Evolutionary conservation across 2,888 invertebrate species (phyloP), one percentile per base, ranked within the genome.

Genomic region (Bombylius major): DNA sequence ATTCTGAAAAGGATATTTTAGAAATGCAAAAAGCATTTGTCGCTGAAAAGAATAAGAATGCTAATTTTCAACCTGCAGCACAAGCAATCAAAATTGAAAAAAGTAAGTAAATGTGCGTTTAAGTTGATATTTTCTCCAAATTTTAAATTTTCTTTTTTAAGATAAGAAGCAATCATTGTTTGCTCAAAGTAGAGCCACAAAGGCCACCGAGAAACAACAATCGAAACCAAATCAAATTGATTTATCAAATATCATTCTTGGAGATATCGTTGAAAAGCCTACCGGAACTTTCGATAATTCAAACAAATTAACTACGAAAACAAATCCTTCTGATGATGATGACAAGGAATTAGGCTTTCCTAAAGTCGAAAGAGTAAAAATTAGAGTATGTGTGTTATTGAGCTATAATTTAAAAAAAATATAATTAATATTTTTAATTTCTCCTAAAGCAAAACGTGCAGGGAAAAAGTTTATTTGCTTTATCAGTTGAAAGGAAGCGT

Each of bases 1-100:
- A 89, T 68, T 79, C 77, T 47, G 88, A 89, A 64, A 83, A 86
- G 14, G 88, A 89, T 66, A 77, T 89, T 45, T 73, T 89, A 31
- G 79, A 78, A 56, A 81, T 87, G 79, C 87, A 89, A 68, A 80
- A 83, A 63, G 83, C 85, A 61, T 89, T 84, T 67, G 68, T 83
- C 31, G 75, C 69, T 47, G 77, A 82, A 61, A 79, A 78, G 59
- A 67, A 69, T 11, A 77, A 78, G 58, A 79, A 80, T 62, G 76
- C 77, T 34, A 73, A 74, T 51, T 70, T 81, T 54, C 75, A 79
- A 58, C 81, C 85, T 4, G 79, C 87, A 0, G 86, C 84, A 0
- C 80, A 80, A 65, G 77, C 58, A 75, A 79, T 70, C 61, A 69
- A 65, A 57, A 55, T 68, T n/a, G 64, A 67, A 1, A 67, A 66